Evolutionary conservation across 1,140 invertebrate species (phyloP).

Genomic region (Tetraneura akinire): DNA sequence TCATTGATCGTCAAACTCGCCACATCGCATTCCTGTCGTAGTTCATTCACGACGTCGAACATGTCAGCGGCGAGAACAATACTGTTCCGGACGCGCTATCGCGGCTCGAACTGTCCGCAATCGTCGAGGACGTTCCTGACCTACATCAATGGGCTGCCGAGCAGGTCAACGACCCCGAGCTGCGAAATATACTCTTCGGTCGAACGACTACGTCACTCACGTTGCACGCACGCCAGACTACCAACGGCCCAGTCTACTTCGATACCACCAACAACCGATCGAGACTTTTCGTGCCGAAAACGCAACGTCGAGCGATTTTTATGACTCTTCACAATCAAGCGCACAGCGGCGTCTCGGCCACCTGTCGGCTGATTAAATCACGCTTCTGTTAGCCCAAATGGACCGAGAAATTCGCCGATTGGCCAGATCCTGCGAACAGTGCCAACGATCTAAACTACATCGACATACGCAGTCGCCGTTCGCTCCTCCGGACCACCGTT

Average conservation of each 20-base stretch:
- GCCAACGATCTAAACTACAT: background rate
- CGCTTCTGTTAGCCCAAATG: conserved; percentile 43
- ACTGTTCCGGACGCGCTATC: conserved; percentile 57
- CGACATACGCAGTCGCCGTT: background rate
- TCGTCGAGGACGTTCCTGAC: too few relatives aligned
- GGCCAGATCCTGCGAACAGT: background rate
- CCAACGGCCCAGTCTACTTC: too few relatives aligned
- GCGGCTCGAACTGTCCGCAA: conserved; percentile 38
- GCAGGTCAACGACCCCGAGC: too few relatives aligned
- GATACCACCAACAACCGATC: too few relatives aligned
- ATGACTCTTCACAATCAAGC: background rate
- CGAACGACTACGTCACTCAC: too few relatives aligned
- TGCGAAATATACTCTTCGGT: too few relatives aligned
- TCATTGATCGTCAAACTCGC: conserved; percentile 53
- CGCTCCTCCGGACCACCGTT: background rate
- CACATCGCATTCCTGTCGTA: conserved; percentile 57
- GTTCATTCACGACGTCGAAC: background rate
- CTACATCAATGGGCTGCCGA: too few relatives aligned
- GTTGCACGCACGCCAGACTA: too few relatives aligned
- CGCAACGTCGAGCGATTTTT: background rate
- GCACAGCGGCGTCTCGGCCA: background rate
- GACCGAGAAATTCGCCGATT: background rate
- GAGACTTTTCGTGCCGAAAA: too few relatives aligned
- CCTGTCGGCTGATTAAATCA: background rate
- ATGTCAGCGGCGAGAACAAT: conserved; percentile 55